Evolutionary conservation across 1,140 invertebrate genomes (phyloP), one percentile per base, ranked within the genome.

Genomic region (Brachionus koreanus): DNA sequence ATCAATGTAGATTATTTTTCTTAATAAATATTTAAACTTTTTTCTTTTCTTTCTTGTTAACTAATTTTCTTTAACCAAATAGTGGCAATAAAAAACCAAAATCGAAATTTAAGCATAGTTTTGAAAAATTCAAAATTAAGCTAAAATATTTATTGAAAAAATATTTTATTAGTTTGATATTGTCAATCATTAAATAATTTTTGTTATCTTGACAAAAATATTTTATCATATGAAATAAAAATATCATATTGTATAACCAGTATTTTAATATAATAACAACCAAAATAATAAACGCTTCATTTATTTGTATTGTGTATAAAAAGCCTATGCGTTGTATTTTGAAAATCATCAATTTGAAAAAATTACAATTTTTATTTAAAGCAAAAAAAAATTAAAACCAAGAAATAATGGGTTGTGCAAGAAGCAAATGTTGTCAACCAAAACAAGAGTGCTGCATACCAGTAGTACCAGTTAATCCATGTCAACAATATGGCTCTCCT

Each of bases 1-100:
- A 13, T 61, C 16, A 10, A 79, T 79, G 76, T 79, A 65, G 61
- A 57, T 77, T 77, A n/a, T 43, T 19, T 69, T 69, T 69, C 39
- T 43, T 12, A 74, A 46, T 29, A 46, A 49, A 74, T n/a, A 12
- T 25, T 74, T 46, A 37, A 23, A n/a, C 33, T 69, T 69, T 39
- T 37, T 7, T 37, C 5, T 37, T 37, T 2, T 69, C 13, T 69
- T 37, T 37, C 35, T 57, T 57, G n/a, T 57, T 25, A 25, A n/a
- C n/a, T n/a, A n/a, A n/a, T n/a, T n/a, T n/a, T n/a, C n/a, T n/a
- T n/a, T n/a, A n/a, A 63, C 9, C 7, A 63, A 63, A 63, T 16
- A 25, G 19, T 12, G 29, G 19, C 29, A 63, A 29, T 29, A 29
- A 63, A 63, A 63, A 63, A 63, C 9, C 12, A 63, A 63, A 63